Percentiles rank a stretch among this genome's conserved stretches.
These are phyloP conservation scores for Carcharodon carcharias DNA, from an alignment of 2,797 vertebrate genomes.

Conservation along the genomic window DNA sequence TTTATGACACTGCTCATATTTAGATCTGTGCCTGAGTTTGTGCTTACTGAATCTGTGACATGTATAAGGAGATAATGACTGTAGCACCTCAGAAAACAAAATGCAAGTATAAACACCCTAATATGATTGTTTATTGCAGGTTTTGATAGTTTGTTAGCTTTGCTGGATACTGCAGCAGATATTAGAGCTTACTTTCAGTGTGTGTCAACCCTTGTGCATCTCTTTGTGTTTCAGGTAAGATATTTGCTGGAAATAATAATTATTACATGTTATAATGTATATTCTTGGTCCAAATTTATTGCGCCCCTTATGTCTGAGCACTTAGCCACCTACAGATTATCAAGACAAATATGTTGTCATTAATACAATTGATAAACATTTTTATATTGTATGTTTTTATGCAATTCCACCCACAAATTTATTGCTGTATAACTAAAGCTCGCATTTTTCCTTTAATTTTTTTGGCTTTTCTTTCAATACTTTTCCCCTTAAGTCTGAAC, in stretches of 20 bases:
- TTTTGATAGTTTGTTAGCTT: conserved; percentile 51
- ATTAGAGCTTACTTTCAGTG: conserved; percentile 51
- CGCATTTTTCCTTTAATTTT: neutral
- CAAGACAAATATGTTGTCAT: neutral
- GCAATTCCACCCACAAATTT: neutral
- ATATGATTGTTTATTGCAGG: conserved; percentile 44
- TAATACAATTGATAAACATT: neutral
- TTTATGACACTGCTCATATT: neutral
- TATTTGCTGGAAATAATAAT: conserved; percentile 37
- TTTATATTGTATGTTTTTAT: neutral
- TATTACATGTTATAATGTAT: neutral
- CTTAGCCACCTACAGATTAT: neutral
- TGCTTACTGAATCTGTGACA: neutral
- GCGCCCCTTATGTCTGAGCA: neutral
- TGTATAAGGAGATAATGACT: neutral
- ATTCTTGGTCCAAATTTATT: neutral
- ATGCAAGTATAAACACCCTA: neutral
- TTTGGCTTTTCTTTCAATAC: neutral
- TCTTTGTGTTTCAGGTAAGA: conserved; percentile 55
- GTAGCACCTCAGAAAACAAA: neutral
- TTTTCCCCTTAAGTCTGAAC: neutral
- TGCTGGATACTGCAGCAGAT: conserved; percentile 49
- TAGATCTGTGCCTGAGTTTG: neutral
- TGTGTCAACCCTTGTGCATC: conserved; percentile 53
- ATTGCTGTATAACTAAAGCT: neutral